Evolutionary conservation across 2,797 vertebrate genomes (phyloP).

Genomic region (Otolemur crassicaudatus): DNA sequence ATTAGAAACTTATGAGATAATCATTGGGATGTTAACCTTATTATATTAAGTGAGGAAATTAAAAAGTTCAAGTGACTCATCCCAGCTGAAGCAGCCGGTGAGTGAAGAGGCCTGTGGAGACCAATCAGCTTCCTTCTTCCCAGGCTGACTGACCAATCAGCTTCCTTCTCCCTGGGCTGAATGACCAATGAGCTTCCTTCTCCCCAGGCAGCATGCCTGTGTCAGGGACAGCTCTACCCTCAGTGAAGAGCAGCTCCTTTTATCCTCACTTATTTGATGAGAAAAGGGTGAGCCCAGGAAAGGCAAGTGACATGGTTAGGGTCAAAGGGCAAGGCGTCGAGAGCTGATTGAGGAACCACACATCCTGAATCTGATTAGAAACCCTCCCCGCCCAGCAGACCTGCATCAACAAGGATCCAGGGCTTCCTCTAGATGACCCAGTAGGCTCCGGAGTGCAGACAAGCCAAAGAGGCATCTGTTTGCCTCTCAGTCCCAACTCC

Average conservation of each 20-base stretch:
- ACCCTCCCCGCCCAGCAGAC: fast-evolving
- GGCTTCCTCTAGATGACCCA: neutral
- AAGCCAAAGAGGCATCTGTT: slow-evolving; percentile 26
- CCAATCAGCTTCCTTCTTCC: too few species aligned
- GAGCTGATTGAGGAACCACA: neutral
- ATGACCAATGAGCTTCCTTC: neutral
- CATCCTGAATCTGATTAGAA: neutral
- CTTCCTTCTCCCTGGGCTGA: neutral
- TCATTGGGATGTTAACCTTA: neutral
- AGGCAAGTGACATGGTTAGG: neutral
- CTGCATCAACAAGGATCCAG: neutral
- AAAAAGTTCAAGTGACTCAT: neutral
- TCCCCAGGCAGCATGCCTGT: neutral
- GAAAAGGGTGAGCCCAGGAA: neutral
- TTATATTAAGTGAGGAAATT: neutral
- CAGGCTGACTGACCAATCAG: neutral
- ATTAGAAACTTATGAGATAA: slow-evolving; percentile 11
- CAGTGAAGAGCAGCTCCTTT: neutral
- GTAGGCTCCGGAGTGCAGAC: neutral
- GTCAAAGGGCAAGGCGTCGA: neutral
- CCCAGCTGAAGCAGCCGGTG: neutral
- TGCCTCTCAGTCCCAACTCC: neutral
- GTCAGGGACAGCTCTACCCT: fast-evolving
- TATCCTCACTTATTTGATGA: neutral
- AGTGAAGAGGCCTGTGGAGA: neutral